Percentiles rank a stretch among this genome's conserved stretches.
These are phyloP conservation scores for Andrena praecox DNA, from an alignment of 2,888 invertebrate species.

Conservation along the genomic window DNA sequence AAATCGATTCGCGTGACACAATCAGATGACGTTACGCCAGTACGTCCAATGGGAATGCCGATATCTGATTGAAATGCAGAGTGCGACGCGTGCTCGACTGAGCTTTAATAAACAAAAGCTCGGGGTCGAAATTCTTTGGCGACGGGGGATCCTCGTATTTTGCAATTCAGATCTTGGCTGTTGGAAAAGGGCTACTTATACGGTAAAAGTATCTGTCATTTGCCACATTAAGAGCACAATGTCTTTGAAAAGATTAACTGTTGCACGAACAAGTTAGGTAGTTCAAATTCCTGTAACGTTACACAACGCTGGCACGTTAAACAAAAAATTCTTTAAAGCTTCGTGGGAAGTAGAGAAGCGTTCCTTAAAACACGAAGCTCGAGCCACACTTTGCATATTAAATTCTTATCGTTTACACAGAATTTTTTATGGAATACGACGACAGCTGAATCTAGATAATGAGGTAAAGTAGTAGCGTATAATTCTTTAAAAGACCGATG, in stretches of 20 bases:
- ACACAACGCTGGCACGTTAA: not conserved
- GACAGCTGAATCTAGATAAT: too few species aligned
- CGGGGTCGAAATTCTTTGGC: not conserved
- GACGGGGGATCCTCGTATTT: not conserved
- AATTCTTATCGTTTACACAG: too few species aligned
- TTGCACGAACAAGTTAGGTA: not conserved
- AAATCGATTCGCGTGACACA: slow-evolving; percentile 30
- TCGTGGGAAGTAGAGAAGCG: too few species aligned
- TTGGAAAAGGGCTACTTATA: too few species aligned
- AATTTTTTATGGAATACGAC: too few species aligned
- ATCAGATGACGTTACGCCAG: slow-evolving; percentile 18
- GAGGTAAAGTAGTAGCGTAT: too few species aligned
- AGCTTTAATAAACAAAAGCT: slow-evolving; percentile 35
- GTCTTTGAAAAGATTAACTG: not conserved
- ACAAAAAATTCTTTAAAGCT: too few species aligned
- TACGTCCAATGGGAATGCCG: slow-evolving; percentile 13
- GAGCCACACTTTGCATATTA: too few species aligned
- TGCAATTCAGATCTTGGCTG: not conserved
- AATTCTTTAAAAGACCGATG: too few species aligned
- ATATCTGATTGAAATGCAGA: slow-evolving; percentile 31
- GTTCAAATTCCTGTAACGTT: not conserved
- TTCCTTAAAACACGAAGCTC: too few species aligned
- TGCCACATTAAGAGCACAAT: too few species aligned
- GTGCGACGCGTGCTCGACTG: slow-evolving; percentile 19
- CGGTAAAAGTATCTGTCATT: too few species aligned